Percentiles rank a stretch among this genome's conserved stretches.
Conservation (phyloP, 2,797 vertebrate species). For the Erpetoichthys calabaricus region DNA sequence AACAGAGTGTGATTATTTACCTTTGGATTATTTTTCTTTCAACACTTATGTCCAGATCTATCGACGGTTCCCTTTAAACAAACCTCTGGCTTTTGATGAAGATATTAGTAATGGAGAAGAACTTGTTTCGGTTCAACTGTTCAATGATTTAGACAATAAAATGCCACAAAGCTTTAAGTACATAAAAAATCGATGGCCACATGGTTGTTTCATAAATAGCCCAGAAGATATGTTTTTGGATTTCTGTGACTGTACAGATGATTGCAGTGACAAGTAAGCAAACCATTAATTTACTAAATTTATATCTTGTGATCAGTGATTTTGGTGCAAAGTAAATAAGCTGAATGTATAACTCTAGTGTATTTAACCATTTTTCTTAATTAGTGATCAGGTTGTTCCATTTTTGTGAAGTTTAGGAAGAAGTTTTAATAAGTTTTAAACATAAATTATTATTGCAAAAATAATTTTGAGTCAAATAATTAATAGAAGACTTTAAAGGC, state of each 20-base stretch:
- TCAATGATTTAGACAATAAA: slow-evolving; percentile 34
- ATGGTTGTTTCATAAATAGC: slow-evolving; percentile 63
- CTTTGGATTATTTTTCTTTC: slow-evolving; percentile 78
- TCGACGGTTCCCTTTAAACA: slow-evolving; percentile 22
- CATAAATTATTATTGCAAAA: too few species aligned
- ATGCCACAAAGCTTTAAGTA: slow-evolving; percentile 69
- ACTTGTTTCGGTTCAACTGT: slow-evolving; percentile 64
- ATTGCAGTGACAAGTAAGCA: slow-evolving; percentile 56
- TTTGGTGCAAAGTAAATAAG: too few species aligned
- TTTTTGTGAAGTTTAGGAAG: too few species aligned
- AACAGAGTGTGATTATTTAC: slow-evolving; percentile 59
- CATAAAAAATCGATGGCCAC: slow-evolving; percentile 72
- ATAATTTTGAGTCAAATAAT: too few species aligned
- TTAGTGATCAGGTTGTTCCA: too few species aligned
- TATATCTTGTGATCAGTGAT: too few species aligned
- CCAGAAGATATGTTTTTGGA: slow-evolving; percentile 42
- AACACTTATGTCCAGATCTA: slow-evolving; percentile 54
- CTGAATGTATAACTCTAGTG: too few species aligned
- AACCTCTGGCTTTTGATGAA: slow-evolving; percentile 40
- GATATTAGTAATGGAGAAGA: slow-evolving; percentile 77
- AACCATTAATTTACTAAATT: neutral
- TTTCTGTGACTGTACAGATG: slow-evolving; percentile 73
- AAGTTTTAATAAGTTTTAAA: too few species aligned
- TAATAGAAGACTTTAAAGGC: too few species aligned
- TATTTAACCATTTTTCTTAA: too few species aligned